Evolutionary conservation across 2,797 vertebrate species (phyloP).

Genomic region (Peromyscus eremicus): DNA sequence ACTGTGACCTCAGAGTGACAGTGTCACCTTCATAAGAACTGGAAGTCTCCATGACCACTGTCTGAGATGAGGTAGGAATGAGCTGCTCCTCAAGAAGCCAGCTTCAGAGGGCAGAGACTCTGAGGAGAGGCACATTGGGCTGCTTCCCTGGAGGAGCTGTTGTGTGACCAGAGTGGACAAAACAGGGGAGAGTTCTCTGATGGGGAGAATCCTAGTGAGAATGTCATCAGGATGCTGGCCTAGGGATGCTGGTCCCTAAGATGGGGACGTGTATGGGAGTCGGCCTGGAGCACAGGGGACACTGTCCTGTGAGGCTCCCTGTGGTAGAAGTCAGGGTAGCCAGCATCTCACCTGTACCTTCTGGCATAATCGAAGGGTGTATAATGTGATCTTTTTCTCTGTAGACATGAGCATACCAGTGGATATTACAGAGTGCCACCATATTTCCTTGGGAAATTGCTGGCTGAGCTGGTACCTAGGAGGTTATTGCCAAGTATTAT

Average conservation of each 20-base stretch:
- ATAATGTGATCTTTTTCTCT: not conserved
- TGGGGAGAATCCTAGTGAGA: not conserved
- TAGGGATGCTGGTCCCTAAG: not conserved
- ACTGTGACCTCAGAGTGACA: not conserved
- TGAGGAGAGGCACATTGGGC: not conserved
- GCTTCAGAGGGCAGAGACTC: not conserved
- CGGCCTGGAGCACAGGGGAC: not conserved
- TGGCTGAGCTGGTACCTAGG: conserved; percentile 92
- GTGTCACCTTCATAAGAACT: not conserved
- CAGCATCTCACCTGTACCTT: not conserved
- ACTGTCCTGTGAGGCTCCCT: too few relatives aligned
- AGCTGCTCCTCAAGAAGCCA: not conserved
- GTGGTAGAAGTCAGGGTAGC: not conserved
- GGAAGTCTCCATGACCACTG: not conserved
- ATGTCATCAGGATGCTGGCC: not conserved
- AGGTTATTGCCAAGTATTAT: conserved; percentile 91
- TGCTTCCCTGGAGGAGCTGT: not conserved
- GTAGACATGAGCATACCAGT: conserved; percentile 96
- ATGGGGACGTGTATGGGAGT: not conserved
- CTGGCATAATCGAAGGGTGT: not conserved
- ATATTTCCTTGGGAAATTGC: conserved; percentile 95
- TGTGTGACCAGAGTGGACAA: not conserved
- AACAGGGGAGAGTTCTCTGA: not conserved
- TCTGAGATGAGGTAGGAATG: not conserved
- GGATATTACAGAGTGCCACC: conserved; percentile 95